Evolutionary conservation across 2,113 vertebrate species (phyloP).

Genomic region (Gambusia affinis): DNA sequence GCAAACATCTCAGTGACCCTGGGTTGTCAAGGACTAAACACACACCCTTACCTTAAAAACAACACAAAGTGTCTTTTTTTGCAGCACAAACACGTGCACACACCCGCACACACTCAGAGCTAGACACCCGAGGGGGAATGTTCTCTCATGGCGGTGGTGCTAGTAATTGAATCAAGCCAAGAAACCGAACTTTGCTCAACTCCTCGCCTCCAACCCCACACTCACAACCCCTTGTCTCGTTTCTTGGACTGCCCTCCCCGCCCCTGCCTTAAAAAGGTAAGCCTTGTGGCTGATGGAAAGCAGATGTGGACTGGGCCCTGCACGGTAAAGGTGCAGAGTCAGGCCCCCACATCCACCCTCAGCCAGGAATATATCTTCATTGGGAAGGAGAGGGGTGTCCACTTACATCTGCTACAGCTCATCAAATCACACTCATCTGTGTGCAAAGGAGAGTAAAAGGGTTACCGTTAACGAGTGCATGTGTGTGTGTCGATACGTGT

Average conservation of each 20-base stretch:
- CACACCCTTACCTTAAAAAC: neutral
- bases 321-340: conserved; percentile 82
- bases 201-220: conserved; percentile 3
- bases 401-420: conserved; percentile 74
- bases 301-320: conserved; percentile 80
- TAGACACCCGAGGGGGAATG: conserved; percentile 79
- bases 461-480: conserved; percentile 36
- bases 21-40: conserved; percentile 9
- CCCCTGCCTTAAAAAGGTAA: conserved; percentile 79
- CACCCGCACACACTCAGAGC: conserved; percentile 35
- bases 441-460: conserved; percentile 39
- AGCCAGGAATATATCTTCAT: conserved; percentile 83
- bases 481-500: conserved; percentile 34
- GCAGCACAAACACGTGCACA: conserved; percentile 53
- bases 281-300: conserved; percentile 83
- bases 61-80: conserved; percentile 15
- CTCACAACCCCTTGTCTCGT: conserved; percentile 43
- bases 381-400: conserved; percentile 74
- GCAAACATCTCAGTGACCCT: conserved; percentile 30
- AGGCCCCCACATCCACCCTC: conserved; percentile 75
- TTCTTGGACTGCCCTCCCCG: conserved; percentile 47
- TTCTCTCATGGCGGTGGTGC: conserved; percentile 82
- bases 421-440: conserved; percentile 78
- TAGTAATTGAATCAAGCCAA: conserved; percentile 91
- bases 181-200: conserved; percentile 71